Evolutionary conservation across 2,888 invertebrate species (phyloP).

Genomic region (Parelbella ahira): DNA sequence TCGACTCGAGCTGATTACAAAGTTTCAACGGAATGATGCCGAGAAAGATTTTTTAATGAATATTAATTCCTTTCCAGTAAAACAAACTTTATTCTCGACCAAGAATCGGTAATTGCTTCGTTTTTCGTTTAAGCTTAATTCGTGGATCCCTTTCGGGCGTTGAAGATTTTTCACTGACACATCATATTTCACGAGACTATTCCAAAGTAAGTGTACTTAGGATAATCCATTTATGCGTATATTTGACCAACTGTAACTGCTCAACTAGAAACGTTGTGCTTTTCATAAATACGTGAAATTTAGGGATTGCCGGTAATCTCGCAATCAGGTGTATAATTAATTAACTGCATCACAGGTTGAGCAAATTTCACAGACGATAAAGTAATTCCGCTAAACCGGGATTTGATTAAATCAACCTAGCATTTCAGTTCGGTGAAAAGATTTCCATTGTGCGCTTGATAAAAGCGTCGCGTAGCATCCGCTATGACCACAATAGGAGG

Average conservation of each 20-base stretch:
- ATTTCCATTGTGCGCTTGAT: slow-evolving; percentile 59
- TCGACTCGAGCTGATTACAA: slow-evolving; percentile 68
- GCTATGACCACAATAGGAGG: slow-evolving; percentile 47
- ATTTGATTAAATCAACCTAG: slow-evolving; percentile 56
- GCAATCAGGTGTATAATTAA: slow-evolving; percentile 10
- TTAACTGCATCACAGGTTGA: slow-evolving; percentile 8
- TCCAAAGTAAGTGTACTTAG: slow-evolving; percentile 1
- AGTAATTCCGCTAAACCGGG: slow-evolving; percentile 12
- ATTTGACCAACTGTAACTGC: too few species aligned
- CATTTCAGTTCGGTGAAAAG: slow-evolving; percentile 62
- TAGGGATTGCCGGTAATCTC: not conserved
- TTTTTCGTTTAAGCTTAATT: slow-evolving; percentile 58
- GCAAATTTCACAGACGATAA: slow-evolving; percentile 4
- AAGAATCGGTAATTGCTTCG: slow-evolving; percentile 70
- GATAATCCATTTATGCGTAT: too few species aligned
- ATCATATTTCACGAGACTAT: slow-evolving; percentile 30
- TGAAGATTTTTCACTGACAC: slow-evolving; percentile 36
- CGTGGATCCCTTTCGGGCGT: slow-evolving; percentile 53
- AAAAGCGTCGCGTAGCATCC: slow-evolving; percentile 45
- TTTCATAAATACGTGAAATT: not conserved
- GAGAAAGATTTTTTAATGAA: slow-evolving; percentile 77
- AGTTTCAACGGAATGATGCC: slow-evolving; percentile 71
- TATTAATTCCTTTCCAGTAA: slow-evolving; percentile 74
- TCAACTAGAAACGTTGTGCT: too few species aligned
- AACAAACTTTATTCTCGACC: slow-evolving; percentile 70